These are phyloP conservation scores for Fopius arisanus DNA, from an alignment of 1,140 invertebrate species.

Conservation along the genomic window DNA sequence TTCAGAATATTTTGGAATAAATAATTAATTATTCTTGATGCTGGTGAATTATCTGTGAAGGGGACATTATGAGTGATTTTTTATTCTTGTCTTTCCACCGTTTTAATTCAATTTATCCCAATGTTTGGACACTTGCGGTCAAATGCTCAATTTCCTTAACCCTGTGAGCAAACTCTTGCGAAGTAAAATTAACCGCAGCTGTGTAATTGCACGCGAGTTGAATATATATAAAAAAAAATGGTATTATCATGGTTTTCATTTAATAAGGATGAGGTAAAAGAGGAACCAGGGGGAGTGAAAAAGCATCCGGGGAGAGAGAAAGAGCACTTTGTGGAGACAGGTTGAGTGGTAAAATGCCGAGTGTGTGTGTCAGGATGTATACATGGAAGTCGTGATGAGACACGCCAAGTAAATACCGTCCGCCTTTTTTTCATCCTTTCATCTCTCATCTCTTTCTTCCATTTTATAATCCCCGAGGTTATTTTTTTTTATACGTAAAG, in stretches of 20 bases:
- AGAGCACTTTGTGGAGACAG: neutral
- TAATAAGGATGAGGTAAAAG: slow-evolving; percentile 18
- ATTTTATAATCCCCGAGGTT: neutral
- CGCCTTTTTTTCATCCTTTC: slow-evolving; percentile 19
- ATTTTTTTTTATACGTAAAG: neutral
- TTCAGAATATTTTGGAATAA: no score
- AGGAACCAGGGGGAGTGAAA: slow-evolving; percentile 11
- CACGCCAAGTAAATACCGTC: slow-evolving; percentile 23
- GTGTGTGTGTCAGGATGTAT: neutral
- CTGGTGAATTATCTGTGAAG: no score
- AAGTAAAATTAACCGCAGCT: slow-evolving; percentile 30
- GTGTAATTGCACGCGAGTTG: slow-evolving; percentile 28
- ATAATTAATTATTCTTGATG: no score
- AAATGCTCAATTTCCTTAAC: slow-evolving; percentile 30
- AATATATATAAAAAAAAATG: slow-evolving; percentile 29
- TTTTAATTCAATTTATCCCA: neutral
- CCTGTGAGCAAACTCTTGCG: neutral
- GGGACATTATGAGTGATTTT: no score
- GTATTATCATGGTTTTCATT: slow-evolving; percentile 37
- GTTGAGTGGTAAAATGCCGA: neutral
- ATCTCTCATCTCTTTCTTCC: slow-evolving; percentile 2
- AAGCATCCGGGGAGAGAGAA: neutral
- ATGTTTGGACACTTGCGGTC: neutral
- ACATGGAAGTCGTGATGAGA: slow-evolving; percentile 20
- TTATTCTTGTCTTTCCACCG: neutral